Evolutionary conservation across 2,888 invertebrate species (phyloP), one percentile per base, ranked within the genome.

Genomic region (Pollenia angustigena): DNA sequence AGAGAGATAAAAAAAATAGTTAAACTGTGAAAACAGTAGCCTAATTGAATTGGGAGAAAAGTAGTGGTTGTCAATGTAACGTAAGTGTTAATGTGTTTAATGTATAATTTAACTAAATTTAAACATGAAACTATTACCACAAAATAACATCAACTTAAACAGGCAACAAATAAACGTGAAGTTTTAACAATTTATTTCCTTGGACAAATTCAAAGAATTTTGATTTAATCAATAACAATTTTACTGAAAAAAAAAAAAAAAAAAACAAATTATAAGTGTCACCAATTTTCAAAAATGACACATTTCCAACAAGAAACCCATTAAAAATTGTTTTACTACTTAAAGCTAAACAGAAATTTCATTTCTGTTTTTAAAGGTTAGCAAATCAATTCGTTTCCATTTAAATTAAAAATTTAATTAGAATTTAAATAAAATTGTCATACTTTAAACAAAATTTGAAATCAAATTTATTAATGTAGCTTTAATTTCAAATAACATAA

Each of bases 31-130:
- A 79, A 80, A 79, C 84, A 75, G 84, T 80, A 85, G 84, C 84
- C 74, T 85, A 85, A 85, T 85, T 85, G 84, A 75, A 69, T 85
- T 74, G 68, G 68, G 60, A 80, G 79, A 85, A 74, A 85, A 80
- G 62, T 80, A 85, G 54, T 54, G 74, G 84, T 69, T 85, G 84
- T 85, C 79, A 83, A 62, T 54, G 74, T 85, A 58, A 50, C n/a
- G 32, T 50, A 68, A 85, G 84, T 85, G 84, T 85, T 80, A 80
- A 80, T 85, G 74, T 68, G 60, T 74, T 68, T 80, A 68, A 23
- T 18, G 23, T 64, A 56, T 78, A 82, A 82, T 82, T 76, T 82
- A 71, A 71, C n/a, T 46, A 78, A 83, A 78, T 83, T 71, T 78
- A 18, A 78, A 83, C 76, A 83, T 71, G 83, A 71, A 76, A 64